phyloP scores from a whole-genome alignment of 2,888 invertebrate species.

The Petrophora chlorosata region DNA sequence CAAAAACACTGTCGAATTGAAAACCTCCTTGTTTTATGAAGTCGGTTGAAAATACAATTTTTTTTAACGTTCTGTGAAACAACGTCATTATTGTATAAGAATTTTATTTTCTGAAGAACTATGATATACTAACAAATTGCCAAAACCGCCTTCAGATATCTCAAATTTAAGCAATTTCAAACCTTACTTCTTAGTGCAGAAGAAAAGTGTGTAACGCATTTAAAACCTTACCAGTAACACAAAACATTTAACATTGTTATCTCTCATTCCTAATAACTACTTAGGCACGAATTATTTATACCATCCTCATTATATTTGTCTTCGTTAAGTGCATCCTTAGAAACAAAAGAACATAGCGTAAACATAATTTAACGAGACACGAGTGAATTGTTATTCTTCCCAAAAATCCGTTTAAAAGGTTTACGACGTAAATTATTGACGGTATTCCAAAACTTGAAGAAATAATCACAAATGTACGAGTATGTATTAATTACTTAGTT shows the following conservation, averaged over 20 bases:
- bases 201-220: too few relatives aligned
- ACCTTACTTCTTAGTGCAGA: too few relatives aligned
- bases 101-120: too few relatives aligned
- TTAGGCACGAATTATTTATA: constrained; percentile 18
- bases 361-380: constrained; percentile 48
- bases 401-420: constrained; percentile 61
- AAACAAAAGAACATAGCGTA: constrained; percentile 37
- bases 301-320: constrained; percentile 30
- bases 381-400: constrained; percentile 60
- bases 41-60: too few relatives aligned
- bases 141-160: too few relatives aligned
- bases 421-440: constrained; percentile 60
- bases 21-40: too few relatives aligned
- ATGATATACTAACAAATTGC: too few relatives aligned
- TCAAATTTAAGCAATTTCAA: too few relatives aligned
- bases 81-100: too few relatives aligned
- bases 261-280: not conserved
- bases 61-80: too few relatives aligned
- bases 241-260: not conserved
- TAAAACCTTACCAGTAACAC: too few relatives aligned
- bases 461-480: constrained; percentile 57
- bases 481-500: constrained; percentile 51
- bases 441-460: constrained; percentile 47
- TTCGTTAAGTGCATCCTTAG: constrained; percentile 41
- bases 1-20: too few relatives aligned